A percentile compares a stretch with the other conserved stretches of the same genome.
These are phyloP conservation scores for Heteromyza rotundicornis DNA, from an alignment of 2,888 invertebrate species.

Conservation along the genomic window DNA sequence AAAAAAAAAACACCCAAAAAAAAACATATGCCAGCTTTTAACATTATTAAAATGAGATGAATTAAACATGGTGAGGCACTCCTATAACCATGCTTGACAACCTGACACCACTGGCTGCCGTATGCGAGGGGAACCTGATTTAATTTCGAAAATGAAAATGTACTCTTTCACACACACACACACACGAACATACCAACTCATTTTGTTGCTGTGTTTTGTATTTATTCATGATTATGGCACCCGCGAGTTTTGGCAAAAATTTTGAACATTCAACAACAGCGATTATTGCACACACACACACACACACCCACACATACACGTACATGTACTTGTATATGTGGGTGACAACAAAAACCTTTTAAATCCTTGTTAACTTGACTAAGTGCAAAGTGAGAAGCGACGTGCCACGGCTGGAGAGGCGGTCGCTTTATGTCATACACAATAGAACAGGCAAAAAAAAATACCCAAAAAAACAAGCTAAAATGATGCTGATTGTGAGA, in stretches of 20 bases:
- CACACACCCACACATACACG: not conserved
- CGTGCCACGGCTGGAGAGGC: not conserved
- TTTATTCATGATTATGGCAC: conserved; percentile 5
- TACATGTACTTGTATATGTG: conserved; percentile 28
- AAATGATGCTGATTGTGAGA: conserved; percentile 49
- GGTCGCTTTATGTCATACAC: conserved; percentile 38
- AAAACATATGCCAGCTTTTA: too few relatives aligned
- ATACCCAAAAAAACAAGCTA: conserved; percentile 29
- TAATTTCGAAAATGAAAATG: conserved; percentile 51
- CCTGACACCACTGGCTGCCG: conserved; percentile 27
- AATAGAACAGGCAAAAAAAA: conserved; percentile 27
- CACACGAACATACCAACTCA: too few relatives aligned
- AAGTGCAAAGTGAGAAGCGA: conserved; percentile 40
- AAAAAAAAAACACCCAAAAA: too few relatives aligned
- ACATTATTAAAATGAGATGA: too few relatives aligned
- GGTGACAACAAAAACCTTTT: conserved; percentile 55
- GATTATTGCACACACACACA: conserved; percentile 18
- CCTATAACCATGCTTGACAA: conserved; percentile 36
- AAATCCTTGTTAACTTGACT: conserved; percentile 56
- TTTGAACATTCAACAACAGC: too few relatives aligned
- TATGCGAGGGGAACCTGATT: conserved; percentile 34
- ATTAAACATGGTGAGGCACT: too few relatives aligned
- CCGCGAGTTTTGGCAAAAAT: not conserved
- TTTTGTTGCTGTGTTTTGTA: not conserved
- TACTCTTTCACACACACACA: conserved; percentile 36